phyloP scores from a whole-genome alignment of 1,140 invertebrate genomes.

The Scaptomyza montana region DNA sequence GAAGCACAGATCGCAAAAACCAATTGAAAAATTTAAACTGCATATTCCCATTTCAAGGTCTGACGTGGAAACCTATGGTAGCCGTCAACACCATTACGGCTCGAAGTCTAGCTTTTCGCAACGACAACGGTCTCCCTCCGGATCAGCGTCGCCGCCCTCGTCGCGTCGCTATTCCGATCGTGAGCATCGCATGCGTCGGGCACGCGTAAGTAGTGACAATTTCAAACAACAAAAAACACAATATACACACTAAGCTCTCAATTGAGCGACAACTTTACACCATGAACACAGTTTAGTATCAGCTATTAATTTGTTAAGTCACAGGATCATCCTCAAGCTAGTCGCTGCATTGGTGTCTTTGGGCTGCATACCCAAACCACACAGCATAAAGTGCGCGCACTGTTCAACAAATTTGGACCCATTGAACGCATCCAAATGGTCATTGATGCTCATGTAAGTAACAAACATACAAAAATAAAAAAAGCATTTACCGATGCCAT shows the following conservation, averaged over 20 bases:
- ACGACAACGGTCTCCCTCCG: constrained; percentile 33
- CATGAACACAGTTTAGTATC: background rate
- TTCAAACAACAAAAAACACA: too few species aligned
- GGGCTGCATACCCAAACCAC: constrained; percentile 96
- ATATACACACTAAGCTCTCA: background rate
- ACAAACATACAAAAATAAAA: too few species aligned
- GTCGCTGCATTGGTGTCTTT: constrained; percentile 97
- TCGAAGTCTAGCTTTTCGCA: constrained; percentile 27
- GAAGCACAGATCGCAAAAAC: constrained; percentile 43
- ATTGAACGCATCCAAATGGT: constrained; percentile 97
- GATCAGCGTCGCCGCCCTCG: constrained; percentile 17
- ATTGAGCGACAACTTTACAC: too few species aligned
- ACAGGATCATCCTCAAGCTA: constrained; percentile 93
- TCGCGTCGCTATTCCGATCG: constrained; percentile 32
- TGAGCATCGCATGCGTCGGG: constrained; percentile 48
- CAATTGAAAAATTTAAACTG: constrained; percentile 58
- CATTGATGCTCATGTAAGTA: constrained; percentile 95
- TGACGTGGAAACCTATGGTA: constrained; percentile 49
- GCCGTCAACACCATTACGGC: constrained; percentile 30
- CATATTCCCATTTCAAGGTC: constrained; percentile 71
- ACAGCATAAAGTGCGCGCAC: constrained; percentile 95
- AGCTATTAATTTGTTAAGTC: background rate
- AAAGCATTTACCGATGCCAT: background rate
- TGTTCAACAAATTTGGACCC: constrained; percentile 96
- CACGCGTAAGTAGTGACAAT: constrained; percentile 47